phyloP scores from a whole-genome alignment of 2,888 invertebrate species.

The Agrypnus murinus region DNA sequence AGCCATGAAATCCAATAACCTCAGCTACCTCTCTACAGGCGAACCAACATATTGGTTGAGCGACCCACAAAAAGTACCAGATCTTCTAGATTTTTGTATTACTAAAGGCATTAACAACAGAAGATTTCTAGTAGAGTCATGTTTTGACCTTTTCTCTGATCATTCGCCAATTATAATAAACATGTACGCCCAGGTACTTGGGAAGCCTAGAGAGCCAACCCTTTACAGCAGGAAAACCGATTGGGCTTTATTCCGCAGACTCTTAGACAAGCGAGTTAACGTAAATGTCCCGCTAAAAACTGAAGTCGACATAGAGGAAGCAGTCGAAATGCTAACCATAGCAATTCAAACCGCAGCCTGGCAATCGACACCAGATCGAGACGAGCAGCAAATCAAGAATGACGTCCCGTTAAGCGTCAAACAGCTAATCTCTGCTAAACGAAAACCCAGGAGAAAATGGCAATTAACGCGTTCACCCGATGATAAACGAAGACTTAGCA shows the following conservation, averaged over 20 bases:
- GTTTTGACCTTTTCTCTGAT: neutral
- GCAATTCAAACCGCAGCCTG: neutral
- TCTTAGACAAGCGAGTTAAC: constrained; percentile 3
- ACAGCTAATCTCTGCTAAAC: constrained; percentile 9
- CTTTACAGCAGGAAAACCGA: constrained; percentile 8
- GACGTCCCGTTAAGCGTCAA: constrained; percentile 4
- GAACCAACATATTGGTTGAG: neutral
- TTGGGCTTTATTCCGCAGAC: constrained; percentile 6
- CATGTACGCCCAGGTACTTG: neutral
- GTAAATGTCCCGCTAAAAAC: neutral
- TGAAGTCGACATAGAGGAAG: neutral
- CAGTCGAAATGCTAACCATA: constrained; percentile 9
- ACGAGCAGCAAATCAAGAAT: neutral
- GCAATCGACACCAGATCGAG: constrained; percentile 11
- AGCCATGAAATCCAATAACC: neutral
- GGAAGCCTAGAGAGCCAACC: constrained; percentile 3
- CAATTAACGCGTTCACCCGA: constrained; percentile 7
- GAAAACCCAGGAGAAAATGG: constrained; percentile 1
- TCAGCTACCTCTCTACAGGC: neutral
- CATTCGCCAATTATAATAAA: neutral
- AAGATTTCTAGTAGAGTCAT: constrained; percentile 6
- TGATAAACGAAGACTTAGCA: constrained; percentile 13
- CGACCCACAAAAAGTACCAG: neutral
- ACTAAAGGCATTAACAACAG: neutral
- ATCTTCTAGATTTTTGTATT: neutral